A percentile compares a stretch with the other conserved stretches of the same genome.
Conservation (phyloP, 2,113 vertebrate species). For the Arothron firmamentum region DNA sequence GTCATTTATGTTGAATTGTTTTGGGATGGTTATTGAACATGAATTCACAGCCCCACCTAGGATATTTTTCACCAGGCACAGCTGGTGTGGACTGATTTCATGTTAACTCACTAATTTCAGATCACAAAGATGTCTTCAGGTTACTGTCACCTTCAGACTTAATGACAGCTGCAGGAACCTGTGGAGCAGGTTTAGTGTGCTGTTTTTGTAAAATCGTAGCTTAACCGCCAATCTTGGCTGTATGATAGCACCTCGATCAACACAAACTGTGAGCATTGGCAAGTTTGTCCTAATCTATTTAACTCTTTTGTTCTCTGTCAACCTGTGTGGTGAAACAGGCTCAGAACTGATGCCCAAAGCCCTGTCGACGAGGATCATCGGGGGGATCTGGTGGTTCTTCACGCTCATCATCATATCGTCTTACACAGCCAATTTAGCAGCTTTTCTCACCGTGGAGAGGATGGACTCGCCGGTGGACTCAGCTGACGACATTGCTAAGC, state of each 20-base stretch:
- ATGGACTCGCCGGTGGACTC: slow-evolving; percentile 98
- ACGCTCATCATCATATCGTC: slow-evolving; percentile 99
- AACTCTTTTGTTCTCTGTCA: slow-evolving; percentile 15
- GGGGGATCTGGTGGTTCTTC: slow-evolving; percentile 99
- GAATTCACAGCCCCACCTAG: too few species aligned
- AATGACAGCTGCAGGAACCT: not conserved
- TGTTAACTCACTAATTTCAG: not conserved
- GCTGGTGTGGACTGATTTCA: not conserved
- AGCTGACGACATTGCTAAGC: slow-evolving; percentile 95
- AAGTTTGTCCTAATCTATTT: slow-evolving; percentile 7
- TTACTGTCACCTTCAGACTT: not conserved
- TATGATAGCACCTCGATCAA: slow-evolving; percentile 28
- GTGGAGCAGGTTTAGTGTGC: not conserved
- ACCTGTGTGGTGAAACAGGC: slow-evolving; percentile 69
- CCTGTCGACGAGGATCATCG: slow-evolving; percentile 96
- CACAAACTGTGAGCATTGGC: slow-evolving; percentile 26
- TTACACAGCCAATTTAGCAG: slow-evolving; percentile 96
- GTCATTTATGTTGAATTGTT: too few species aligned
- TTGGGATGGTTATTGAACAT: too few species aligned
- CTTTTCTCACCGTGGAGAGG: slow-evolving; percentile 94
- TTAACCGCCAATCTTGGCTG: slow-evolving; percentile 31
- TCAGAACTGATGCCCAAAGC: slow-evolving; percentile 99
- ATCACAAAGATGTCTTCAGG: not conserved
- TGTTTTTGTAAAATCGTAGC: slow-evolving; percentile 4
- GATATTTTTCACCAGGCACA: too few species aligned